Evolutionary conservation across 2,113 vertebrate genomes (phyloP).

Genomic region (Lucifuga dentata): DNA sequence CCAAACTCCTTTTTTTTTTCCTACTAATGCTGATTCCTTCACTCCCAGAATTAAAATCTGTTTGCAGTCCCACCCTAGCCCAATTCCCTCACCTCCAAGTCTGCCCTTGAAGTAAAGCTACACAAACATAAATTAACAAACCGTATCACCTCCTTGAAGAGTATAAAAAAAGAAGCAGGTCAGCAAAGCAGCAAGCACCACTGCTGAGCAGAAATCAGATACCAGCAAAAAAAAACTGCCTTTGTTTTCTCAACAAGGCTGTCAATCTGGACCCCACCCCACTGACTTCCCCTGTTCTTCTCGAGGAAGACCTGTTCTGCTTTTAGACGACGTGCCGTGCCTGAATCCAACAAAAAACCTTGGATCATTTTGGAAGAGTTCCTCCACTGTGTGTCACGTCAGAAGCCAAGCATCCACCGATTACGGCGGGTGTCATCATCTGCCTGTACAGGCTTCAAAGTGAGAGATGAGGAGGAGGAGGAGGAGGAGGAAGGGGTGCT

Average conservation of each 20-base stretch:
- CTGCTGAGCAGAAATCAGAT: slow-evolving; percentile 49
- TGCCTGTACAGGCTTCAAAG: slow-evolving; percentile 69
- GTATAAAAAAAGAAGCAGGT: slow-evolving; percentile 54
- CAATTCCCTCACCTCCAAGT: slow-evolving; percentile 7
- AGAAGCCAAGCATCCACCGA: slow-evolving; percentile 67
- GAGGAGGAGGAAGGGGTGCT: background rate
- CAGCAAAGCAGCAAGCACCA: slow-evolving; percentile 51
- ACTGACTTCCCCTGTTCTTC: slow-evolving; percentile 56
- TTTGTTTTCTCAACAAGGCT: slow-evolving; percentile 59
- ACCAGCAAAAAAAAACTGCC: slow-evolving; percentile 28
- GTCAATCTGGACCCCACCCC: slow-evolving; percentile 74
- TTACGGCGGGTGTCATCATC: slow-evolving; percentile 81
- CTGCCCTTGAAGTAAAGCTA: slow-evolving; percentile 27
- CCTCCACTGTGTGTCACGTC: slow-evolving; percentile 68
- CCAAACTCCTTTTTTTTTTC: background rate
- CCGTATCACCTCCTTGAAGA: slow-evolving; percentile 12
- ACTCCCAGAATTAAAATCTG: background rate
- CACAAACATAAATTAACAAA: slow-evolving; percentile 23
- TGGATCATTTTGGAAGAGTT: slow-evolving; percentile 50
- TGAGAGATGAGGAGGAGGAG: slow-evolving; percentile 10
- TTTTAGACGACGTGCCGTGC: slow-evolving; percentile 47
- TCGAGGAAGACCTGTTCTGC: slow-evolving; percentile 51
- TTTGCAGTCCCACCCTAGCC: slow-evolving; percentile 7
- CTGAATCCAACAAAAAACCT: slow-evolving; percentile 60
- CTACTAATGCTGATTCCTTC: background rate